These are phyloP conservation scores for Cercocebus atys DNA, from an alignment of 2,113 vertebrate genomes.

Conservation along the genomic window DNA sequence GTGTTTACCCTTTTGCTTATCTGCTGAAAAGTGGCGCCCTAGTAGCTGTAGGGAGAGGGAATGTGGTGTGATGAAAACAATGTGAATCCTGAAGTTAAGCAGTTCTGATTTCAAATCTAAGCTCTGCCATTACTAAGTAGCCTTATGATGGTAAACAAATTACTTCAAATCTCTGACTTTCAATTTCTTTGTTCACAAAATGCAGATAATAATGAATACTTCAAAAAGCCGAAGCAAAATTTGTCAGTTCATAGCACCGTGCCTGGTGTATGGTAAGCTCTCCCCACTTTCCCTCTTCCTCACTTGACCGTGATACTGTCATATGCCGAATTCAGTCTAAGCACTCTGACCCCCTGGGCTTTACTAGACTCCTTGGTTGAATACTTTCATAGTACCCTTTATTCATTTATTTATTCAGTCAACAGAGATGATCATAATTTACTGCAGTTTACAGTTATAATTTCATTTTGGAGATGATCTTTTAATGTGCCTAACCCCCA, in stretches of 20 bases:
- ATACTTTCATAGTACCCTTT: neutral
- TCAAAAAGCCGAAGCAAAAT: neutral
- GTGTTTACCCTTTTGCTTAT: neutral
- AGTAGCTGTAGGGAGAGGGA: neutral
- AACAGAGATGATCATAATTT: neutral
- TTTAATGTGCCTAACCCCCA: neutral
- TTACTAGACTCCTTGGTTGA: neutral
- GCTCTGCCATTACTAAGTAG: too few species aligned
- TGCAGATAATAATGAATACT: neutral
- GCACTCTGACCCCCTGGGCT: too few species aligned
- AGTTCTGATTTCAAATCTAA: neutral
- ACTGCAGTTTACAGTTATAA: neutral
- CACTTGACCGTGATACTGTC: neutral
- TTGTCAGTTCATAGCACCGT: neutral
- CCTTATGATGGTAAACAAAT: neutral
- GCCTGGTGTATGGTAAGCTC: neutral
- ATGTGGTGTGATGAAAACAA: neutral
- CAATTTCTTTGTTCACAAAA: neutral
- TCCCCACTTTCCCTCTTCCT: rapidly evolving
- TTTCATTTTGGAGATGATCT: neutral
- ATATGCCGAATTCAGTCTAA: neutral
- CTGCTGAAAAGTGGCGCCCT: neutral
- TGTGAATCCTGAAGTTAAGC: neutral
- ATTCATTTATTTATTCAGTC: neutral
- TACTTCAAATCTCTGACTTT: neutral